Conservation (phyloP, 2,797 vertebrate species). For the Huso huso region DNA sequence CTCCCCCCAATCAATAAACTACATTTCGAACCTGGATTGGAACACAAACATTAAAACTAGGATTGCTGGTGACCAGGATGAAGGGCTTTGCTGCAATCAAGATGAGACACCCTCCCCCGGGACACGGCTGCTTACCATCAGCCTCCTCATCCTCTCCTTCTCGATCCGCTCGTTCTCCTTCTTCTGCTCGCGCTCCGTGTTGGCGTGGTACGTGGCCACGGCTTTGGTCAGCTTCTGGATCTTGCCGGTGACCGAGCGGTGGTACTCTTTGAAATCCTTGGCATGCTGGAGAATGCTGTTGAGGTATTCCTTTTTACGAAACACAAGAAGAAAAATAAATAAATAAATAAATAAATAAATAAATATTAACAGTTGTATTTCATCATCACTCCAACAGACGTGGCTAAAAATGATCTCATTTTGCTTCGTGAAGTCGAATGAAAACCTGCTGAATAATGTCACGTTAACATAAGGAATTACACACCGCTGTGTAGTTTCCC, state of each 20-base stretch:
- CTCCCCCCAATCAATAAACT: no score
- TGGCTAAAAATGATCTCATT: no score
- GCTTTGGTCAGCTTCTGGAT: conserved; percentile 94
- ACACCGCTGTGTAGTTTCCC: no score
- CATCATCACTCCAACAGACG: no score
- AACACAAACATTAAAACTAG: background rate
- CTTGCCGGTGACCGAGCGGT: conserved; percentile 86
- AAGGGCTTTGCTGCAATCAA: no score
- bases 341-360: no score
- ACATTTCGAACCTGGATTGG: background rate
- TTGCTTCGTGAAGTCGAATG: no score
- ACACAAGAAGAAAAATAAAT: no score
- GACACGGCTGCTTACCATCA: conserved; percentile 68
- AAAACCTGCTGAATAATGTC: no score
- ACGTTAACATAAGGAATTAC: no score
- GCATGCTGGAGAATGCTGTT: conserved; percentile 96
- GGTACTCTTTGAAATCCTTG: conserved; percentile 96
- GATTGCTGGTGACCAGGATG: background rate
- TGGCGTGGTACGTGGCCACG: conserved; percentile 88
- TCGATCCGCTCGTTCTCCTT: conserved; percentile 94
- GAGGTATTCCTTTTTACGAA: conserved; percentile 79
- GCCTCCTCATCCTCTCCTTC: conserved; percentile 89
- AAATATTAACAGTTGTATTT: no score
- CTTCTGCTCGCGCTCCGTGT: conserved; percentile 95
- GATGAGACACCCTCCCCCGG: background rate